Percentiles rank a stretch among this genome's conserved stretches.
Conservation (phyloP, 2,797 vertebrate species). For the Picus viridis region DNA sequence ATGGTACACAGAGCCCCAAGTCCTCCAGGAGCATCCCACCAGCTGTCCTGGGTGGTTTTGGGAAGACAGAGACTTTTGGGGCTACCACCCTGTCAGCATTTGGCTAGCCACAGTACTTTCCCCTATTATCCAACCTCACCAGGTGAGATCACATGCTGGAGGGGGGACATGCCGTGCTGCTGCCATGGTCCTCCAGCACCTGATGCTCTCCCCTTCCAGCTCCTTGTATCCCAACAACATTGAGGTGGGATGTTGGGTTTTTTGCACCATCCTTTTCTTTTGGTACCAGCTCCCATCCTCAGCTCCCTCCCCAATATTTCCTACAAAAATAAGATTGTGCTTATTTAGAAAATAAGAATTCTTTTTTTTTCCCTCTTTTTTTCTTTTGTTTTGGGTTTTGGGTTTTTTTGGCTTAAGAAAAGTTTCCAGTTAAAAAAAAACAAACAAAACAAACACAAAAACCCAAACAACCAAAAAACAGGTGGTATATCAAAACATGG, state of each 20-base stretch:
- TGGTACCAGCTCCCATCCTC: slow-evolving; percentile 32
- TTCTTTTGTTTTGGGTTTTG: not conserved
- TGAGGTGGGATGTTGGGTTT: too few species aligned
- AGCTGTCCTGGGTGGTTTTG: not conserved
- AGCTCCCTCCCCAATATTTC: slow-evolving; percentile 47
- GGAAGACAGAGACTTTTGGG: not conserved
- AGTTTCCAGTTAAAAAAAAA: slow-evolving; percentile 72
- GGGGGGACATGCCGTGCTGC: fast-evolving
- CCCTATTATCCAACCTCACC: not conserved
- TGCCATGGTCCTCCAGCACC: not conserved
- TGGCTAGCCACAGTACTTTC: not conserved
- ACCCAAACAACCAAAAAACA: slow-evolving; percentile 24
- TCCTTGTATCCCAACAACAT: not conserved
- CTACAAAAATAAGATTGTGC: slow-evolving; percentile 80
- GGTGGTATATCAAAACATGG: slow-evolving; percentile 79
- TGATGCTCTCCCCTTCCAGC: not conserved
- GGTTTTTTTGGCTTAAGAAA: slow-evolving; percentile 57
- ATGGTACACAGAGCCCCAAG: fast-evolving
- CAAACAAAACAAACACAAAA: slow-evolving; percentile 40
- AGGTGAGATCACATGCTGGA: not conserved
- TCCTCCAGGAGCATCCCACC: not conserved
- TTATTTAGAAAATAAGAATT: slow-evolving; percentile 76
- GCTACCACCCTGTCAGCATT: not conserved
- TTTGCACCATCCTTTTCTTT: not conserved
- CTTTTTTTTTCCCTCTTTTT: not conserved